These are phyloP conservation scores for Chiroxiphia lanceolata DNA, from an alignment of 2,797 vertebrate genomes.

Conservation along the genomic window DNA sequence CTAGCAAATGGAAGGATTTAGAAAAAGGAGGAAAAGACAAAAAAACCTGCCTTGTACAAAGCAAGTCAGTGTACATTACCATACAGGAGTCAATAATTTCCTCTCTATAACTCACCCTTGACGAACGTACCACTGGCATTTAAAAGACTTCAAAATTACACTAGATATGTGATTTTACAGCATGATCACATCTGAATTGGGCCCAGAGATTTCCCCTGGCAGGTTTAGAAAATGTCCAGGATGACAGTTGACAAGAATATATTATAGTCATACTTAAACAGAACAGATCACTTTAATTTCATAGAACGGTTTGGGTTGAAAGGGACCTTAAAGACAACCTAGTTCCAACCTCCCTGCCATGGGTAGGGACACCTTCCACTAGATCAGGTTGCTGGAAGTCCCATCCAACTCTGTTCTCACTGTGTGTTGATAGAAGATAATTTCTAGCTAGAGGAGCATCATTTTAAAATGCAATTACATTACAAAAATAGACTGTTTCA, in stretches of 20 bases:
- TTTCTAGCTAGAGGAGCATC: background rate
- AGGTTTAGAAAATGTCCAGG: background rate
- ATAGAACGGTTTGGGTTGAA: too few relatives aligned
- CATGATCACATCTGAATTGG: background rate
- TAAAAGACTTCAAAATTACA: background rate
- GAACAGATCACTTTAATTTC: too few relatives aligned
- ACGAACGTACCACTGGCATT: background rate
- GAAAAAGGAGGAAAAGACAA: background rate
- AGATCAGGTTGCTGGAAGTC: too few relatives aligned
- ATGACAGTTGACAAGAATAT: background rate
- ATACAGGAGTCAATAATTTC: background rate
- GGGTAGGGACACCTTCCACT: too few relatives aligned
- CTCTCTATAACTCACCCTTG: background rate
- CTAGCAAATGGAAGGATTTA: background rate
- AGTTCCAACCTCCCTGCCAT: too few relatives aligned
- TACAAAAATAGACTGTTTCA: constrained; percentile 15
- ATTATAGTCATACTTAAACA: too few relatives aligned
- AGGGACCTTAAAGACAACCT: too few relatives aligned
- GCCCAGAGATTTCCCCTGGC: background rate
- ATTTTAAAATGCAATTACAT: constrained; percentile 31
- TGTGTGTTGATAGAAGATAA: background rate
- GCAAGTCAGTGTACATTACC: background rate
- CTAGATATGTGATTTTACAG: background rate
- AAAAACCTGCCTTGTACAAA: background rate
- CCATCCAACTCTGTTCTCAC: background rate